These are phyloP conservation scores for Glaucomys volans DNA, from an alignment of 2,113 vertebrate species.

Conservation along the genomic window DNA sequence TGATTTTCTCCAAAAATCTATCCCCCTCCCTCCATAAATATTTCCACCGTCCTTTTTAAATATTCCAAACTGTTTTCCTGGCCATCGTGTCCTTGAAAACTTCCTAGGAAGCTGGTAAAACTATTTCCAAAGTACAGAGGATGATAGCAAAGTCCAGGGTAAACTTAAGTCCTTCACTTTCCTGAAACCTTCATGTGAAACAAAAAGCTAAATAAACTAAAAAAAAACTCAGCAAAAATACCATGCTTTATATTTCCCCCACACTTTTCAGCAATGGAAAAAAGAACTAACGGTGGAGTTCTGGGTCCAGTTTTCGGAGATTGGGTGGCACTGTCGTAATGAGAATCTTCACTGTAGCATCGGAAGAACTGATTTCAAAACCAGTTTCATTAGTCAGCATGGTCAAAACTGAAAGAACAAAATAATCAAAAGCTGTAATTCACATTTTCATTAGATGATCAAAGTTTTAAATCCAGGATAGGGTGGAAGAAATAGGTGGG, in stretches of 20 bases:
- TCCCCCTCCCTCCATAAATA: neutral
- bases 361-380: conserved; percentile 97
- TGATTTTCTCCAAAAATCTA: neutral
- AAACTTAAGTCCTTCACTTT: neutral
- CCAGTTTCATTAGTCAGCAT: conserved; percentile 98
- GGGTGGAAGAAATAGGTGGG: neutral
- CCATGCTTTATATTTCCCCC: neutral
- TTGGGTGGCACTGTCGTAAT: conserved; percentile 98
- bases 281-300: conserved; percentile 92
- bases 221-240: neutral
- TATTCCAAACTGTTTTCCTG: neutral
- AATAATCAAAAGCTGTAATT: neutral
- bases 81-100: neutral
- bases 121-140: neutral
- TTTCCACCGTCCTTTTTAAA: neutral
- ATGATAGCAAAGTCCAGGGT: neutral
- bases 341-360: conserved; percentile 97
- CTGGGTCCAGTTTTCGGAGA: conserved; percentile 96
- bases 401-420: conserved; percentile 91
- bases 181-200: neutral
- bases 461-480: neutral
- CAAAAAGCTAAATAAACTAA: neutral
- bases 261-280: neutral
- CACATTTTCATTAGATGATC: neutral
- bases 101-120: conserved; percentile 17